phyloP scores from a whole-genome alignment of 2,797 vertebrate genomes.

The Aeoliscus strigatus region DNA sequence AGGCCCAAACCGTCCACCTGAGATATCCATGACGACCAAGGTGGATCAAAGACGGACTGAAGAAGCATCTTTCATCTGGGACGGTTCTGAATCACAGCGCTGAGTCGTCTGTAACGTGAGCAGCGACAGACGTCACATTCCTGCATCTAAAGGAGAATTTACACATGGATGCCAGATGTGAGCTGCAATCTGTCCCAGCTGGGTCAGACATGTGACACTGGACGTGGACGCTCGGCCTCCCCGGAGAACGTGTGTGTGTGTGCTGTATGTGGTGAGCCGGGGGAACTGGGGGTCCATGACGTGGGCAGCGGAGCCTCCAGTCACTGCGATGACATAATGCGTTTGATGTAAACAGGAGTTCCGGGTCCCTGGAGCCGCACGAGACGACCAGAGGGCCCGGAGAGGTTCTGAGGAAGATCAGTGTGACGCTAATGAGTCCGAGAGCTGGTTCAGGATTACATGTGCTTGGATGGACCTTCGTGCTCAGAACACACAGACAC shows the following conservation, averaged over 20 bases:
- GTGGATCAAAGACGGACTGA: too few species aligned
- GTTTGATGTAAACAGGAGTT: slow-evolving; percentile 52
- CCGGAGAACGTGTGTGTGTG: slow-evolving; percentile 33
- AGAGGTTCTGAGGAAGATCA: slow-evolving; percentile 53
- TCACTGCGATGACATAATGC: slow-evolving; percentile 61
- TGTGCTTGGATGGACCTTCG: not conserved
- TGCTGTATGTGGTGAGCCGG: slow-evolving; percentile 23
- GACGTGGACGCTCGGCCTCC: too few species aligned
- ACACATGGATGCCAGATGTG: not conserved
- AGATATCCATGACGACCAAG: not conserved
- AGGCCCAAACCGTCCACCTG: not conserved
- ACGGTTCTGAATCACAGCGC: not conserved
- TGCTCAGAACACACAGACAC: too few species aligned
- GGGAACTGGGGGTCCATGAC: slow-evolving; percentile 40
- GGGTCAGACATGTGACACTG: slow-evolving; percentile 11
- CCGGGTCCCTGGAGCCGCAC: slow-evolving; percentile 45
- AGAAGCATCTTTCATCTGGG: not conserved
- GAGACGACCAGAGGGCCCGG: slow-evolving; percentile 43
- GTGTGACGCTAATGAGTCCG: slow-evolving; percentile 58
- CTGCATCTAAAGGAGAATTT: not conserved
- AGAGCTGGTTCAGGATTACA: slow-evolving; percentile 40
- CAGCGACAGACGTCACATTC: not conserved
- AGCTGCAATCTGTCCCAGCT: not conserved
- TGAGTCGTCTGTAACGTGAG: not conserved
- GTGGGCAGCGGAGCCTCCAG: slow-evolving; percentile 51